Evolutionary conservation across 1,140 invertebrate species (phyloP), one percentile per base, ranked within the genome.

Genomic region (Micrasema minimum): DNA sequence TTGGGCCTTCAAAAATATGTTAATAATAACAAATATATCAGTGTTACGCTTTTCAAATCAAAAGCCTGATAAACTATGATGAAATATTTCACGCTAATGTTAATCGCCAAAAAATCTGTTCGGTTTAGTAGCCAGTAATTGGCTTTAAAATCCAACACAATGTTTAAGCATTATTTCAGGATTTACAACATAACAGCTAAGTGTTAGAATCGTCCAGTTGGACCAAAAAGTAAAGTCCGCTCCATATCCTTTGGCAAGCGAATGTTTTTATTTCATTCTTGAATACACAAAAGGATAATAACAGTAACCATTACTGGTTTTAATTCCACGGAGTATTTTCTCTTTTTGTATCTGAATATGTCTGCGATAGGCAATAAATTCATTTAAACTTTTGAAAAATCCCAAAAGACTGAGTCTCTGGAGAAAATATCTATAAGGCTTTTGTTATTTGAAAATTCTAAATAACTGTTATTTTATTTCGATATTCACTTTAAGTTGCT

Each of bases 151-250:
- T 4, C 7, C 2, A 31, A 4, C 7, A 4, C 26, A 7, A 2
- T 4, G 7, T 4, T 31, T 31, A 31, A 7, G 7, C 3, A 7
- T 31, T 31, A 7, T 31, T 31, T 31, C 7, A 12, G 7, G 7
- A 31, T 31, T 31, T 31, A 31, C 26, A 31, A 31, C 7, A 7
- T 31, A 31, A 31, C 26, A 31, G 7, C 26, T 31, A 31, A 31
- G 26, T 31, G 26, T 31, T 31, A 31, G 3, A 31, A 31, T 31
- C 7, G 26, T 31, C 26, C 26, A 31, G 26, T 31, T 31, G 26
- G 7, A 7, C 3, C 26, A 31, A 31, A 31, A 31, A 31, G 26
- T 31, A 31, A 31, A 31, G 26, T 93, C 92, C 26, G 26, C 26
- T 31, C 7, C 26, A 7, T 31, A 31, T 31, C 2, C 26, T 72